phyloP scores from a whole-genome alignment of 2,888 invertebrate species.

The Eristalis intricaria region DNA sequence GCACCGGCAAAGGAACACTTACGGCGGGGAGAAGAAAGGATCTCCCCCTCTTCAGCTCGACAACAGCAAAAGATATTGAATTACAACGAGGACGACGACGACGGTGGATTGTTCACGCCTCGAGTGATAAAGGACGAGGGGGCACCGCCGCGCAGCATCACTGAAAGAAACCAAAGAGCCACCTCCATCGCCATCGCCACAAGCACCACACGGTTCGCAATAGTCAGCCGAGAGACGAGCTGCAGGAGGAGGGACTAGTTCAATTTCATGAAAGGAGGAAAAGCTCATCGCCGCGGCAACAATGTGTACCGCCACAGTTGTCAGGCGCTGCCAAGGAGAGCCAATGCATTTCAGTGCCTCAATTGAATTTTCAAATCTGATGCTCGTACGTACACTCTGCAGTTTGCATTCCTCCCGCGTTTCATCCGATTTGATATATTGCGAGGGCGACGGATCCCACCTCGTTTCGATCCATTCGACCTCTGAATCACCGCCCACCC shows the following conservation, averaged over 20 bases:
- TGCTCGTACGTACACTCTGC: slow-evolving; percentile 66
- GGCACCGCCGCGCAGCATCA: slow-evolving; percentile 3
- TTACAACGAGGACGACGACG: slow-evolving; percentile 53
- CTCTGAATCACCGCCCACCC: background rate
- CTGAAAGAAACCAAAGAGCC: slow-evolving; percentile 45
- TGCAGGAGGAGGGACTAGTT: slow-evolving; percentile 31
- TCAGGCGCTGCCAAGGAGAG: slow-evolving; percentile 53
- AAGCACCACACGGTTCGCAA: slow-evolving; percentile 1
- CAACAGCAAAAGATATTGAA: slow-evolving; percentile 65
- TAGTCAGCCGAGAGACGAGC: background rate
- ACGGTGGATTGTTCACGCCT: slow-evolving; percentile 69
- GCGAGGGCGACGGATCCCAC: slow-evolving; percentile 3
- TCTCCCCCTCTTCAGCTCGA: background rate
- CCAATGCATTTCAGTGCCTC: slow-evolving; percentile 61
- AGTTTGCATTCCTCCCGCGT: slow-evolving; percentile 56
- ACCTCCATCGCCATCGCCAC: background rate
- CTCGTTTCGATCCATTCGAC: background rate
- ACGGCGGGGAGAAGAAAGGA: background rate
- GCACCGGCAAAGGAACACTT: background rate
- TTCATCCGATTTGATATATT: slow-evolving; percentile 65
- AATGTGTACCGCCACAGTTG: slow-evolving; percentile 40
- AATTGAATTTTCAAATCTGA: slow-evolving; percentile 72
- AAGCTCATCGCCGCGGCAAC: slow-evolving; percentile 64
- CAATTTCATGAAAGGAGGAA: slow-evolving; percentile 19
- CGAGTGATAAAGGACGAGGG: slow-evolving; percentile 65